phyloP scores from a whole-genome alignment of 2,797 vertebrate genomes.

The Heliangelus exortis region DNA sequence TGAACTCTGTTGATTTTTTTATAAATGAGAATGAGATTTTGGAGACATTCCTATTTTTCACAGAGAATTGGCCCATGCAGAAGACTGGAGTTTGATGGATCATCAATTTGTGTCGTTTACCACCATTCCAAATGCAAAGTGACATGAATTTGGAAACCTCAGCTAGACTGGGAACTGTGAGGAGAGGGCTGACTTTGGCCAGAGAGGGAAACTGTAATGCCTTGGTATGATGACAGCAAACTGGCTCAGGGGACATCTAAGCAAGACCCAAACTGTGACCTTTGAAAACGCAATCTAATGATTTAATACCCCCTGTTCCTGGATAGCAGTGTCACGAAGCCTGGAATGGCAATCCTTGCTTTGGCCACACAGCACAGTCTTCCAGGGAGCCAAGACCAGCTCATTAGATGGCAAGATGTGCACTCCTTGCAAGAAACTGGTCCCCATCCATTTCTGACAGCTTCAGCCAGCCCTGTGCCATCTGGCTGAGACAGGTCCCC shows the following conservation, averaged over 20 bases:
- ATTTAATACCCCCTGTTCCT: conserved; percentile 3
- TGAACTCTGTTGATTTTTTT: not conserved
- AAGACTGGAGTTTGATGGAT: not conserved
- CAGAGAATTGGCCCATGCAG: not conserved
- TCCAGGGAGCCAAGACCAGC: conserved; percentile 19
- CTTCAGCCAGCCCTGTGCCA: conserved; percentile 11
- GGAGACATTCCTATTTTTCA: not conserved
- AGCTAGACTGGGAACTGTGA: not conserved
- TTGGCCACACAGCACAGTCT: not conserved
- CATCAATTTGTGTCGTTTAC: conserved; percentile 11
- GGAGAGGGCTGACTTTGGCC: not conserved
- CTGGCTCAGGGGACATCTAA: not conserved
- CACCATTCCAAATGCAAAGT: conserved; percentile 20
- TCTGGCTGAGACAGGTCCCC: not conserved
- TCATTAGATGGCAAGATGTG: not conserved
- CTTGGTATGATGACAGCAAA: not conserved
- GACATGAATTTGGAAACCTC: conserved; percentile 31
- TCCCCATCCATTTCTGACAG: conserved; percentile 17
- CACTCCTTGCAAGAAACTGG: conserved; percentile 14
- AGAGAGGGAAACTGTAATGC: not conserved
- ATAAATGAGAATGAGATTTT: not conserved
- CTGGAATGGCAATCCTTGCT: not conserved
- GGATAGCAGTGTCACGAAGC: not conserved
- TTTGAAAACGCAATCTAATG: not conserved
- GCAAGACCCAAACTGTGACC: fast-evolving